Base-by-base conservation (phyloP, 2,888 invertebrate species). In the Morpho helenor region DNA sequence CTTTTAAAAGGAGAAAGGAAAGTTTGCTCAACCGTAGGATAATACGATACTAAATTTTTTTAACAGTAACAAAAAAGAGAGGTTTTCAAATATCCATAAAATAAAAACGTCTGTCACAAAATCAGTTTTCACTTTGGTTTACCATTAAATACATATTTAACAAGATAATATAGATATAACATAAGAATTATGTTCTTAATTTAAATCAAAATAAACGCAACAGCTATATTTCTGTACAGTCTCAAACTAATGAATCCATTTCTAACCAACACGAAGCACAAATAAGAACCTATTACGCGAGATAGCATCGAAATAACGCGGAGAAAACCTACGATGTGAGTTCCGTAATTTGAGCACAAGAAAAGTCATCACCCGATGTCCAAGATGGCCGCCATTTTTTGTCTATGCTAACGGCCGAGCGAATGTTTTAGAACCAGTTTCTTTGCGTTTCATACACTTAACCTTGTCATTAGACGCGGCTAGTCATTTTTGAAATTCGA, bases 391-490 rank as follows among this genome's bases (percentile, higher is more conserved):
- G 69, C 61, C 64, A 57, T 74, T 74, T 73, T 74, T 74, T 73
- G 72, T 74, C 73, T 73, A 72, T 67, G 64, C 66, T 70, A 69
- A 71, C 72, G 72, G 70, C 70, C 64, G 59, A 59, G 70, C 68
- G 68, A 70, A 69, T 71, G 70, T 70, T 71, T 68, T 66, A 70
- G 69, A 74, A 74, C 74, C 70, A 69, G 74, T 74, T 73, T 71
- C 73, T 72, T 70, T 69, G 68, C 71, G 71, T 73, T 70, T 72
- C 72, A 69, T 72, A 69, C 69, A 70, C 69, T 70, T 71, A 74
- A 74, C 74, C 74, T 74, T 73, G 73, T 74, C 74, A 74, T 74
- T 74, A 74, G 71, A 67, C 69, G 60, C 69, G 66, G 63, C 71
- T 70, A 71, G 71, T 72, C 69, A 70, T 71, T 73, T 71, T 66